Percentiles rank a stretch among this genome's conserved stretches.
phyloP scores from a whole-genome alignment of 2,113 vertebrate species.

The Verasper variegatus region DNA sequence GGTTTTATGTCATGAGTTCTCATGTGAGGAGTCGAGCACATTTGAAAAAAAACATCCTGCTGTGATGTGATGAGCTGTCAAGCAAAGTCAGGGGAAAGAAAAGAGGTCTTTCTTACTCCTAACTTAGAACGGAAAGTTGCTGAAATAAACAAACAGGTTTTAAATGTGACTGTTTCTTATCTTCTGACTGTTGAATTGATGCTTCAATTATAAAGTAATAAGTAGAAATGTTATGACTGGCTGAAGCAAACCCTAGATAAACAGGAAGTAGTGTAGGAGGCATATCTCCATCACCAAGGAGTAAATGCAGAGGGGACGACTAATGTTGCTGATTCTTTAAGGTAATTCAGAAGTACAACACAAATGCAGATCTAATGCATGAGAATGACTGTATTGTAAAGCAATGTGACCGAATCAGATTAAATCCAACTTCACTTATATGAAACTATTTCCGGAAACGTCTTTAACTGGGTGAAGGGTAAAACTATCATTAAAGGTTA shows the following conservation, averaged over 20 bases:
- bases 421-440: slow-evolving; percentile 6
- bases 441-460: slow-evolving; percentile 1
- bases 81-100: background rate
- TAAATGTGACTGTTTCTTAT: background rate
- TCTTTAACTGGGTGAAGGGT: slow-evolving; percentile 23
- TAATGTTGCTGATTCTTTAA: slow-evolving; percentile 44
- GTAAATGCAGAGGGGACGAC: slow-evolving; percentile 44
- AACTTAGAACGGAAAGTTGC: background rate
- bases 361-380: slow-evolving; percentile 8
- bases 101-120: background rate
- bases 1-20: slow-evolving; percentile 46
- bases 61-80: slow-evolving; percentile 39
- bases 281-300: slow-evolving; percentile 46
- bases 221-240: slow-evolving; percentile 29
- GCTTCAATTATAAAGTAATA: slow-evolving; percentile 2
- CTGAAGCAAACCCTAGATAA: slow-evolving; percentile 70
- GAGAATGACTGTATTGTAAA: background rate
- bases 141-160: background rate
- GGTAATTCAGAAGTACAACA: slow-evolving; percentile 18
- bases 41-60: slow-evolving; percentile 37
- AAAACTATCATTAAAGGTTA: slow-evolving; percentile 21
- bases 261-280: slow-evolving; percentile 79
- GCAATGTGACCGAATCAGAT: slow-evolving; percentile 10
- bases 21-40: slow-evolving; percentile 41
- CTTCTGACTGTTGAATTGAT: background rate